Evolutionary conservation across 2,888 invertebrate species (phyloP).

Genomic region (Orthosia cruda): DNA sequence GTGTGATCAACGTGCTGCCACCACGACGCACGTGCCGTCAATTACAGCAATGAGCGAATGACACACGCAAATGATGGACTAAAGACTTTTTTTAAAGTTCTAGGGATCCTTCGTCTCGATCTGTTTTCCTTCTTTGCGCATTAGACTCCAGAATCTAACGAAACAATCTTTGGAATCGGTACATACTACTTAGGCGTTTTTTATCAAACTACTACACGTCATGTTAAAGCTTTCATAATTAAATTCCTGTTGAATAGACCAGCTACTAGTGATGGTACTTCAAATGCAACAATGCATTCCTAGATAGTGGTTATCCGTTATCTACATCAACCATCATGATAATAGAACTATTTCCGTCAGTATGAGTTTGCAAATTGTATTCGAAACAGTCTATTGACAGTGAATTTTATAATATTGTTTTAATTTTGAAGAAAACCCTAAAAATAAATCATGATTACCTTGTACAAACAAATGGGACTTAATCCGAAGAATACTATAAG

Average conservation of each 20-base stretch:
- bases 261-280: slow-evolving; percentile 10
- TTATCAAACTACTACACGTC: not conserved
- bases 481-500: slow-evolving; percentile 10
- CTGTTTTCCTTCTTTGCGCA: not conserved
- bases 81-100: slow-evolving; percentile 35
- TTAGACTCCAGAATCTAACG: not conserved
- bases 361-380: slow-evolving; percentile 10
- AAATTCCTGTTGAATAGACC: not conserved
- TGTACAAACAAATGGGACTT: not conserved
- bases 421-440: slow-evolving; percentile 1
- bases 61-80: slow-evolving; percentile 21
- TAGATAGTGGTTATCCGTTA: slow-evolving; percentile 31
- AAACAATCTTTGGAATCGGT: not conserved
- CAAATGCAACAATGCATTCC: slow-evolving; percentile 24
- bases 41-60: slow-evolving; percentile 60
- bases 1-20: slow-evolving; percentile 48
- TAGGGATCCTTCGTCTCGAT: not conserved
- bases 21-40: slow-evolving; percentile 42
- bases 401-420: not conserved
- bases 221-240: not conserved
- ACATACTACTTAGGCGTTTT: not conserved
- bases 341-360: slow-evolving; percentile 12
- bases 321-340: slow-evolving; percentile 20
- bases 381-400: not conserved
- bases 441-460: not conserved